These are phyloP conservation scores for Tipula vernalis DNA, from an alignment of 2,888 invertebrate species.

Conservation along the genomic window DNA sequence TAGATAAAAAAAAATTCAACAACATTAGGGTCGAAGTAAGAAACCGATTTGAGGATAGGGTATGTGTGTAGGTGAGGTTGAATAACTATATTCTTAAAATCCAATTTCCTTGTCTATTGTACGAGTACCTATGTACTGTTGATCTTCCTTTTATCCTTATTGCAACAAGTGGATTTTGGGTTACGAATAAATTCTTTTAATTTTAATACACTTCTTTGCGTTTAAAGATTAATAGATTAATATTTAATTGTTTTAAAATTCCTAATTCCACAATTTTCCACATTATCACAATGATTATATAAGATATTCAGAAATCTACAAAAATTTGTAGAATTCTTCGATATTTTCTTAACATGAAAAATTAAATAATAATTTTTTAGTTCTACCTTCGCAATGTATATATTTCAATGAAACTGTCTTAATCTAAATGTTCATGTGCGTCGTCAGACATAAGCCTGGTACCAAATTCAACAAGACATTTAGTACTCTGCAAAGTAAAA, in stretches of 20 bases:
- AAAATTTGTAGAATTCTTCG: too few species aligned
- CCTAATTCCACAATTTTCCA: too few species aligned
- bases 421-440: neutral
- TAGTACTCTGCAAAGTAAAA: neutral
- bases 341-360: too few species aligned
- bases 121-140: neutral
- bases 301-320: too few species aligned
- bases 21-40: neutral
- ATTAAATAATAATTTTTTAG: too few species aligned
- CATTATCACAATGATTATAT: too few species aligned
- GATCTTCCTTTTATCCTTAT: neutral
- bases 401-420: neutral
- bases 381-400: too few species aligned
- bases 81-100: neutral
- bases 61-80: neutral
- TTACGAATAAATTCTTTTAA: neutral
- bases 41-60: neutral
- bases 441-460: constrained; percentile 8
- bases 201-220: neutral
- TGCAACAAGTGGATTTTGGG: neutral
- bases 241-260: too few species aligned
- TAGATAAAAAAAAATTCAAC: neutral
- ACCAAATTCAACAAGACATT: constrained; percentile 15
- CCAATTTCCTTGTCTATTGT: neutral
- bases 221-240: neutral